Base-by-base conservation (phyloP, 2,888 invertebrate genomes). In the Nematopogon swammerdamellus region DNA sequence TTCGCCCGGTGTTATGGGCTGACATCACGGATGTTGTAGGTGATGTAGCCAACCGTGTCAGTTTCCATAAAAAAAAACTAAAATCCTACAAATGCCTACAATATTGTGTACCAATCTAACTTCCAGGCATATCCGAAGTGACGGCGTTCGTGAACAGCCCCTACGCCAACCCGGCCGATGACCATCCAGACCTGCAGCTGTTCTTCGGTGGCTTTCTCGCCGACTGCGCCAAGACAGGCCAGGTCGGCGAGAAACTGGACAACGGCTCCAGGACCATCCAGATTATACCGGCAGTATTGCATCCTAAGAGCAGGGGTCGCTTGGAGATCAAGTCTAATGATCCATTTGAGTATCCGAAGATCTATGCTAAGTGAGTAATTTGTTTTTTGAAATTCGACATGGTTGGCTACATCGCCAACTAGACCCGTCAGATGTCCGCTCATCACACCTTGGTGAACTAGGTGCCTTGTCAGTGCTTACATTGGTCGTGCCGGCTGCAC, bases 121-220 rank as follows among this genome's bases (percentile, higher is more conserved):
- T 2, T 49, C 1, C 63, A 87, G 87, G 89, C 6, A 85, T 92
- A 63, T 88, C 90, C 0, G 94, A 94, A 72, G 92, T 92, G 4
- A 91, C 94, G 0, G 94, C 86, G 0, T 89, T 92, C 70, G 80
- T 94, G 49, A 87, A 91, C 63, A 86, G 91, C 0, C 91, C 88
- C 62, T 92, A 87, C 70, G 85, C 90, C 2, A 85, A 91, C 59
- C 84, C 86, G 0, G 72, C 82, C 0, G 84, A 86, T 42, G 89
- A 92, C 63, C 84, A 90, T 63, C 95, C 95, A 0, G 95, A 95
- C 64, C 67, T 95, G 8, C 93, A 95, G 64, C 81, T 88, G 55
- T 94, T 93, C 73, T 95, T 95, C 68, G 89, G 92, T 8, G 94
- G 90, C 2, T 94, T 88, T 70, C 73, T 94, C 52, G 92, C 92